A percentile compares a stretch with the other conserved stretches of the same genome.
These are phyloP conservation scores for Notiomystis cincta DNA, from an alignment of 2,113 vertebrate species.

Conservation along the genomic window DNA sequence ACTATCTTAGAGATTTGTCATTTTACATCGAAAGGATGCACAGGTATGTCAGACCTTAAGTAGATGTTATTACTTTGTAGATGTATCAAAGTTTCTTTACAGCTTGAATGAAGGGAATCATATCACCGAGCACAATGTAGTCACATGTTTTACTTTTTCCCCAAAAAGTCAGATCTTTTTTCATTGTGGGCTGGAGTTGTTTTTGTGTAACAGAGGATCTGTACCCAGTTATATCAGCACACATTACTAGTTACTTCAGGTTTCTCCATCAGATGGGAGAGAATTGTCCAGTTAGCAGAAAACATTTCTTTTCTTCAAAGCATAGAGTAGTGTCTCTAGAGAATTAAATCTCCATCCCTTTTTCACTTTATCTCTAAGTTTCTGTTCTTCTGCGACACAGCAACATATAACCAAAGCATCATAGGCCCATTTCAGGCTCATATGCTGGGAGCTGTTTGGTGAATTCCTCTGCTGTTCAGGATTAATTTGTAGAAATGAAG, in stretches of 20 bases:
- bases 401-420: neutral
- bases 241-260: neutral
- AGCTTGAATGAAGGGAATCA: neutral
- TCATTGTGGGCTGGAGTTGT: neutral
- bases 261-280: neutral
- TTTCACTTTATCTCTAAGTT: neutral
- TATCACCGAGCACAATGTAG: neutral
- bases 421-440: neutral
- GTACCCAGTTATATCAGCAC: neutral
- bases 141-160: accelerated
- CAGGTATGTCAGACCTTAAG: neutral
- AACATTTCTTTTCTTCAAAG: neutral
- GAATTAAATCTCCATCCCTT: neutral
- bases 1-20: neutral
- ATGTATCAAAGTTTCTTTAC: neutral
- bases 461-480: neutral
- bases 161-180: neutral
- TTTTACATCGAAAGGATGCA: neutral
- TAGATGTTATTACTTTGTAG: neutral
- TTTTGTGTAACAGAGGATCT: neutral
- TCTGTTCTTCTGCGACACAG: neutral
- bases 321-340: neutral
- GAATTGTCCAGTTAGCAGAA: neutral
- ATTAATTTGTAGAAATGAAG: neutral
- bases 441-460: neutral